phyloP scores from a whole-genome alignment of 2,113 vertebrate species.

The Lota lota region DNA sequence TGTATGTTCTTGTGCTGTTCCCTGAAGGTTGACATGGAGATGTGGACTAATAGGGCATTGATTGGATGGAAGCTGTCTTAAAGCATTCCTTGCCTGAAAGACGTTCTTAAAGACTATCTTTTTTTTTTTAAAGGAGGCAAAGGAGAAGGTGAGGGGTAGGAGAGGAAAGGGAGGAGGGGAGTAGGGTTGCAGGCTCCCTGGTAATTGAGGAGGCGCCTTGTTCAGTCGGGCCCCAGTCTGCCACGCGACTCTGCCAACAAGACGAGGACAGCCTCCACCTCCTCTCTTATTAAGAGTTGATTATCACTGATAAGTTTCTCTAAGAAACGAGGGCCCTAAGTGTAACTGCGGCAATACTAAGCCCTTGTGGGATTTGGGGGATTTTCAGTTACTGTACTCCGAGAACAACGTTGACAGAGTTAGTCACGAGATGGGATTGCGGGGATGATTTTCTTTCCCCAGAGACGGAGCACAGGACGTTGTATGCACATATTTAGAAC shows the following conservation, averaged over 20 bases:
- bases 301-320: background rate
- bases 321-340: background rate
- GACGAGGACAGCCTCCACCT: slow-evolving; percentile 31
- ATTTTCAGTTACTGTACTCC: background rate
- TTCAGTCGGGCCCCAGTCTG: slow-evolving; percentile 34
- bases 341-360: background rate
- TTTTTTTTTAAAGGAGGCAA: background rate
- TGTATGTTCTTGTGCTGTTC: background rate
- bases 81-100: slow-evolving; percentile 1
- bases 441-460: slow-evolving; percentile 16
- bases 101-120: background rate
- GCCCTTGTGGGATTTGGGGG: background rate
- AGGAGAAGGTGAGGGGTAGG: background rate
- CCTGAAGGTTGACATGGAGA: slow-evolving; percentile 9
- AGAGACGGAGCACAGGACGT: slow-evolving; percentile 30
- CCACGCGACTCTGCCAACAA: background rate
- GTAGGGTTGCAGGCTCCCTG: slow-evolving; percentile 28
- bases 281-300: background rate
- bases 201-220: slow-evolving; percentile 42
- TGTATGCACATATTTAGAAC: slow-evolving; percentile 38
- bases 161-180: background rate
- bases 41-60: background rate
- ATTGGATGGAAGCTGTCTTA: background rate
- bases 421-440: slow-evolving; percentile 19
- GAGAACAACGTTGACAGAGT: slow-evolving; percentile 12